Evolutionary conservation across 2,888 invertebrate species (phyloP), one percentile per base, ranked within the genome.

Genomic region (Nasonovia ribisnigri): DNA sequence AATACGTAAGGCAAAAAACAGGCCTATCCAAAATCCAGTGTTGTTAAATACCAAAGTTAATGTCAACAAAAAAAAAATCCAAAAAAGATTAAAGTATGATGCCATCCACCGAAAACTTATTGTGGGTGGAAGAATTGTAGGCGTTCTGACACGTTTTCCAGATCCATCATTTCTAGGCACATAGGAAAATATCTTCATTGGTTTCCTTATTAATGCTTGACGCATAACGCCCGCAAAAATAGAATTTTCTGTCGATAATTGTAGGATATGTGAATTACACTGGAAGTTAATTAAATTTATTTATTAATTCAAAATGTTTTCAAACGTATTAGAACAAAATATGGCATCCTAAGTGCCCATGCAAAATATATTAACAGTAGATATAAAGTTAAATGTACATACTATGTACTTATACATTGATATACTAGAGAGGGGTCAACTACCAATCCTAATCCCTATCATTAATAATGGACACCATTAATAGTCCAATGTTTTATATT

Each of bases 61-160:
- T 67, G 26, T 43, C 42, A 93, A 48, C 3, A 93, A n/a, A 67
- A 93, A 67, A 13, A 93, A 60, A 60, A 93, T 84, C 93, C 93
- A 93, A 48, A 13, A 51, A 11, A 93, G 0, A 3, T 5, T 93
- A 42, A n/a, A 93, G 42, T 93, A 93, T 26, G 93, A 93, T 20
- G 93, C 93, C 1, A 90, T 84, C 90, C 90, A 90, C 1, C 93
- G 84, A 67, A 93, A 93, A 67, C 93, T 93, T 0, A 93, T 67
- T 24, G 90, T 93, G 0, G 93, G 93, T 42, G 86, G 86, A 43
- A 90, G 4, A 42, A 90, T 60, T 60, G 87, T 93, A 6, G 93
- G 93, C 3, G 90, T 93, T 67, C 93, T 93, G 1, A 93, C 60
- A 8, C 86, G 84, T 90, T 86, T 93, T 51, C 86, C 90, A 51